These are phyloP conservation scores for Thumatha senex DNA, from an alignment of 2,888 invertebrate species.

Conservation along the genomic window DNA sequence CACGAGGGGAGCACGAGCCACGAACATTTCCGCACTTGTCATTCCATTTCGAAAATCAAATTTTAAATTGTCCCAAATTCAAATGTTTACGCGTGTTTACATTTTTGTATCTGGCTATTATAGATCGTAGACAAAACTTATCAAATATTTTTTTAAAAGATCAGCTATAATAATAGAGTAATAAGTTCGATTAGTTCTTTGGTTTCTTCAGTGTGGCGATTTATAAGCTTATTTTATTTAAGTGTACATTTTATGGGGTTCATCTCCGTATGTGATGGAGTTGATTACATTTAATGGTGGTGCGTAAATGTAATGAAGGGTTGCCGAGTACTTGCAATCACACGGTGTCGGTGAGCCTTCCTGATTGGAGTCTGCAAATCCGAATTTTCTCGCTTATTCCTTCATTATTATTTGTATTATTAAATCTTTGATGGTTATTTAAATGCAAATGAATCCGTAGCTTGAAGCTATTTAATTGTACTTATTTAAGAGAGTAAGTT, in stretches of 20 bases:
- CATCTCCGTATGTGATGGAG: conserved; percentile 71
- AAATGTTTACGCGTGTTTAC: conserved; percentile 44
- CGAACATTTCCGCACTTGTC: conserved; percentile 72
- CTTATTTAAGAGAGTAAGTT: background rate
- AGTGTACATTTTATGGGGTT: conserved; percentile 71
- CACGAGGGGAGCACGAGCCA: conserved; percentile 64
- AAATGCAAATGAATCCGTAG: conserved; percentile 16
- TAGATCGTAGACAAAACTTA: conserved; percentile 14
- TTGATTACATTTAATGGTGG: conserved; percentile 75
- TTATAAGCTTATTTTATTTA: conserved; percentile 57
- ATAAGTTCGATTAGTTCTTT: conserved; percentile 1
- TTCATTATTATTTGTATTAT: conserved; percentile 39
- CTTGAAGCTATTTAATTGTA: conserved; percentile 1
- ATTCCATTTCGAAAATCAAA: conserved; percentile 59
- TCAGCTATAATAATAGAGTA: background rate
- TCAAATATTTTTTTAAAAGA: background rate
- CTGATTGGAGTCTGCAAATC: conserved; percentile 64
- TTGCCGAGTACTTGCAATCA: conserved; percentile 61
- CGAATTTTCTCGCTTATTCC: conserved; percentile 51
- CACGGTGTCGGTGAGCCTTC: conserved; percentile 51
- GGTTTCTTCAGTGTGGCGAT: conserved; percentile 30
- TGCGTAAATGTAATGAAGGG: conserved; percentile 76
- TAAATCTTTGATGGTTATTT: conserved; percentile 16
- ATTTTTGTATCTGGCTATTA: conserved; percentile 26
- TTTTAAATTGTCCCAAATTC: conserved; percentile 53